phyloP scores from a whole-genome alignment of 1,140 invertebrate species.

The Sarcophaga peregrina region DNA sequence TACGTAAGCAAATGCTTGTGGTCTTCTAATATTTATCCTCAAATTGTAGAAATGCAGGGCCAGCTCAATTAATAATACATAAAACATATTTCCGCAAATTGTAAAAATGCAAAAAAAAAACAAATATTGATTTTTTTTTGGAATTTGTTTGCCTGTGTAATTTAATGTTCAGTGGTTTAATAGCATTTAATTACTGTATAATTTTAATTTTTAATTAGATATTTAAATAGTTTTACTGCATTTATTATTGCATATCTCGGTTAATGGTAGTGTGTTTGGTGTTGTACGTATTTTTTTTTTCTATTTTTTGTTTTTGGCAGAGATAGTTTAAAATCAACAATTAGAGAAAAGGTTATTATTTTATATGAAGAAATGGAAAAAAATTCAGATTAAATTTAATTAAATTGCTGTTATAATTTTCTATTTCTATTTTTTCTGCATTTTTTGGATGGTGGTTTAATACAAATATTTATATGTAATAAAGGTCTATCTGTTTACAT shows the following conservation, averaged over 20 bases:
- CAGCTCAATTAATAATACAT: no score
- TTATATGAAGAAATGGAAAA: not conserved
- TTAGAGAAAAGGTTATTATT: not conserved
- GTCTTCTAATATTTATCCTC: no score
- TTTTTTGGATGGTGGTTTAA: not conserved
- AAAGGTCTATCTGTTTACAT: not conserved
- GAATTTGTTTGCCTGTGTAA: not conserved
- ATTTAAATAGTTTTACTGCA: not conserved
- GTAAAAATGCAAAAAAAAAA: no score
- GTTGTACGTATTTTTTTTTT: no score
- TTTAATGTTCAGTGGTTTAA: not conserved
- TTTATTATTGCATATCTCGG: no score
- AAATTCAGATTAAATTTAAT: slow-evolving; percentile 11
- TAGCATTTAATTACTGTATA: not conserved
- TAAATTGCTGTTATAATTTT: not conserved
- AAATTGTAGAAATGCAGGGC: no score
- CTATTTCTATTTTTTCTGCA: not conserved
- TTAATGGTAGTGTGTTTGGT: no score
- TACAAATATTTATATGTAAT: not conserved
- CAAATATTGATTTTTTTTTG: no score
- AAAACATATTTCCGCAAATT: no score
- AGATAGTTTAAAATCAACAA: not conserved
- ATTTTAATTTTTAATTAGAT: slow-evolving; percentile 12
- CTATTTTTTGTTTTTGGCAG: no score
- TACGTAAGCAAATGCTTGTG: no score